These are phyloP conservation scores for Phasia obesa DNA, from an alignment of 2,888 invertebrate species.

Conservation along the genomic window DNA sequence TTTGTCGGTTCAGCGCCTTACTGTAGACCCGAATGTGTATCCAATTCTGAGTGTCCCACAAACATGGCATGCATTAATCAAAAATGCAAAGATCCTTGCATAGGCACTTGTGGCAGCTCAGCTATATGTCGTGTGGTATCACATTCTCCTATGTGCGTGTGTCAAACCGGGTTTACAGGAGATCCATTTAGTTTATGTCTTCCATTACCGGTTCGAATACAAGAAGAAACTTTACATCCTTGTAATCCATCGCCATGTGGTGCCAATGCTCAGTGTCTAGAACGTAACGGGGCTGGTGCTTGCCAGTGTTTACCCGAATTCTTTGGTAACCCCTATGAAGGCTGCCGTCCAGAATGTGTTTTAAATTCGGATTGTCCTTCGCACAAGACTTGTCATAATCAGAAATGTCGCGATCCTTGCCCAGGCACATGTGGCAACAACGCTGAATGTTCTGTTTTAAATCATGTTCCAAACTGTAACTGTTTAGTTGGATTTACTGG, in stretches of 20 bases:
- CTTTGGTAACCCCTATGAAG: conserved; percentile 90
- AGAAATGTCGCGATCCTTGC: conserved; percentile 90
- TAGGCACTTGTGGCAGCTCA: conserved; percentile 88
- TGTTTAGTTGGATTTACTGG: conserved; percentile 87
- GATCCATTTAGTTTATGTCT: conserved; percentile 88
- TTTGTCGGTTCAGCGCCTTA: conserved; percentile 89
- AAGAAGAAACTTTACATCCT: conserved; percentile 84
- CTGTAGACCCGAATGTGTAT: conserved; percentile 89
- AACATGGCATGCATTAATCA: conserved; percentile 88
- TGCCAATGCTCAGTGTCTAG: conserved; percentile 87
- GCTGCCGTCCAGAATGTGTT: conserved; percentile 89
- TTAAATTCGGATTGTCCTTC: conserved; percentile 88
- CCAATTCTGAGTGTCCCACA: conserved; percentile 87
- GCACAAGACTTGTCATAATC: conserved; percentile 88
- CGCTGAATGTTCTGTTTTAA: conserved; percentile 88
- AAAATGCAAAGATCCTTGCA: conserved; percentile 89
- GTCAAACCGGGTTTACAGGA: conserved; percentile 86
- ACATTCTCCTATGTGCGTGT: conserved; percentile 89
- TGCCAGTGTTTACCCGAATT: conserved; percentile 88
- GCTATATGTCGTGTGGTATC: conserved; percentile 88
- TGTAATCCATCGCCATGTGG: conserved; percentile 89
- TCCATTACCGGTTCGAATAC: conserved; percentile 79
- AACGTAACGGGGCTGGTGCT: conserved; percentile 87
- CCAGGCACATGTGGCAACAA: conserved; percentile 89
- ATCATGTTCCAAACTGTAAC: conserved; percentile 87